phyloP scores from a whole-genome alignment of 2,888 invertebrate species.

The Trachelus troglodyta region DNA sequence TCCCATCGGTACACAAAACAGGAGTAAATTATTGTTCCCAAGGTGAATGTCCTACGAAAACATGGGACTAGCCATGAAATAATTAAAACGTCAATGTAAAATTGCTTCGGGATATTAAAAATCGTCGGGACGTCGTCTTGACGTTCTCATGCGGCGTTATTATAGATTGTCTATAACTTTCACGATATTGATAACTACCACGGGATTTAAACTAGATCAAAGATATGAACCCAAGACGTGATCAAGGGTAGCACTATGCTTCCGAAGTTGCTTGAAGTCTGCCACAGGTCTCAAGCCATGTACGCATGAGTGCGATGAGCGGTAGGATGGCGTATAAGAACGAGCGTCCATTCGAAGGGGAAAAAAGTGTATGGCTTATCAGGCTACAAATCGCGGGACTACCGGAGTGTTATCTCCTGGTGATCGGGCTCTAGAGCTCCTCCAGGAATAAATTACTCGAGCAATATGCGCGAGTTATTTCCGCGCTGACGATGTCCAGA shows the following conservation, averaged over 20 bases:
- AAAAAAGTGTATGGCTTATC: conserved; percentile 8
- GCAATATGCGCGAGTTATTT: conserved; percentile 22
- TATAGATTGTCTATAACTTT: not conserved
- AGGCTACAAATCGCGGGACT: conserved; percentile 10
- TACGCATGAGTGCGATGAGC: not conserved
- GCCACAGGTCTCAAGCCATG: not conserved
- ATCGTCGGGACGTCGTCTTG: not conserved
- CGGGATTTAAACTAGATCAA: not conserved
- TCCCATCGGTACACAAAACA: not conserved
- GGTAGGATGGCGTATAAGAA: not conserved
- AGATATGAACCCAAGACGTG: not conserved
- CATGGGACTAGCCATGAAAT: not conserved
- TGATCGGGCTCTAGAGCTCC: conserved; percentile 8
- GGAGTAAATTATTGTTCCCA: not conserved
- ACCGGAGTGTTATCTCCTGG: conserved; percentile 11
- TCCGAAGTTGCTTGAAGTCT: not conserved
- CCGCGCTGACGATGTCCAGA: conserved; percentile 20
- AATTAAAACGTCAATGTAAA: not conserved
- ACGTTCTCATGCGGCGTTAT: not conserved
- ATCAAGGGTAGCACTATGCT: not conserved
- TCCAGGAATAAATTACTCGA: conserved; percentile 18
- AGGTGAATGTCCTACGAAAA: not conserved
- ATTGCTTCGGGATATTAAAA: not conserved
- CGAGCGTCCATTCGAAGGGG: not conserved
- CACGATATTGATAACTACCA: not conserved